Base-by-base conservation (phyloP, 2,888 invertebrate genomes). In the Antitype chi region DNA sequence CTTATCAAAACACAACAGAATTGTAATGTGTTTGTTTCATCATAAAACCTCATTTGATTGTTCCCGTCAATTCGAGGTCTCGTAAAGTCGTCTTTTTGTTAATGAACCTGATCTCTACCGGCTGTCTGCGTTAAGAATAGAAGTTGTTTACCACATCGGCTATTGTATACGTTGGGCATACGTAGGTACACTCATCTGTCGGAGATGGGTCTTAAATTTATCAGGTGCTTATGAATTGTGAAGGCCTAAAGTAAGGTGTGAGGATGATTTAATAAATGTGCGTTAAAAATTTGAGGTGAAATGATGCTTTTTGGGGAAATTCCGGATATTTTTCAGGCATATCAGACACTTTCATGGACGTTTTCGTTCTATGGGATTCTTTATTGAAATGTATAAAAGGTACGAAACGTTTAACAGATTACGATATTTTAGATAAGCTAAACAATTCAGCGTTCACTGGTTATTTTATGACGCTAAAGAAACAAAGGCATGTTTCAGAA, bases 51-150 rank as follows among this genome's bases (percentile, higher is more conserved):
- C 78, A 81, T 79, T 86, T 76, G 80, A 89, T 91, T 89, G 88
- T 89, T 90, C 78, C 67, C 69, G 69, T 81, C 80, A 73, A 81
- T 78, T 43, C 80, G 70, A 70, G 80, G 74, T 81, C 82, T 81
- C 86, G 75, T 87, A 87, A 89, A 89, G 70, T 89, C 91, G 87
- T 89, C 89, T 89, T 91, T 91, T 91, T 92, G 93, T 92, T 94
- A 94, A 94, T 94, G 94, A 94, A 93, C 93, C 92, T 91, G 89
- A 90, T 89, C 85, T 81, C 76, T 71, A 74, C 85, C 86, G 76
- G 88, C 88, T 87, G 88, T 88, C 86, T 78, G 80, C 80, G 84
- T 88, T 91, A 87, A 92, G 92, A 95, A 96, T 95, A 96, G 94
- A 90, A 86, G 85, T 83, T 93, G 94, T 94, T 95, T 95, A 94